Base-by-base conservation (phyloP, 2,888 invertebrate genomes). In the Mythimna albipuncta region DNA sequence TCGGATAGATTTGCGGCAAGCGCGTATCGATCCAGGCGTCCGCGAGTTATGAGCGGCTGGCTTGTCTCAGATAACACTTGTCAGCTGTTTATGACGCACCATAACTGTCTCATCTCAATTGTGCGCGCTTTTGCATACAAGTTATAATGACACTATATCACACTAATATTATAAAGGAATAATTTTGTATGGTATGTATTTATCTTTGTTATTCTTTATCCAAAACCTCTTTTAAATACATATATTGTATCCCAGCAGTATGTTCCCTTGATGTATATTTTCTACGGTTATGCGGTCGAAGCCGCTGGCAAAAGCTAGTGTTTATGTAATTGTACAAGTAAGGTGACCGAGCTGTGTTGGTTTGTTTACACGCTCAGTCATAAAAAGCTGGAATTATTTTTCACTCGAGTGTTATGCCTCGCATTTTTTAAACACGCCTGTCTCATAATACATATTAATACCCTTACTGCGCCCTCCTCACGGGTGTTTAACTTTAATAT, bases 41-140 rank as follows among this genome's bases (percentile, higher is more conserved):
- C 75, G 78, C 82, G 76, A 88, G 87, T 86, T 87, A 89, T 85
- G 85, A 84, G 77, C 82, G 88, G 85, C 88, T 90, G 89, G 84
- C 84, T 85, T 88, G 87, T 88, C 88, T 88, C 88, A 87, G 89
- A 91, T 91, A 90, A 89, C 85, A 85, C 85, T 88, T 88, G 89
- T 87, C 86, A 87, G 74, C 83, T 83, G 75, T 88, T 90, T 90
- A 87, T 86, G 85, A 78, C 79, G 71, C 76, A 78, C 74, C 73
- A 82, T 88, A 83, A 84, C 85, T 75, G 84, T 70, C 68, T 82
- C 74, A 74, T 77, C 75, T 70, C 80, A 76, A 77, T 83, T 83
- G 68, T 72, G 58, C 57, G 66, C 73, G 70, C 54, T 81, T 87
- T 85, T 73, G 75, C 79, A 86, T 83, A 79, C 63, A 77, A 79